These are phyloP conservation scores for Dicyrtomina minuta DNA, from an alignment of 2,888 invertebrate genomes.

Conservation along the genomic window DNA sequence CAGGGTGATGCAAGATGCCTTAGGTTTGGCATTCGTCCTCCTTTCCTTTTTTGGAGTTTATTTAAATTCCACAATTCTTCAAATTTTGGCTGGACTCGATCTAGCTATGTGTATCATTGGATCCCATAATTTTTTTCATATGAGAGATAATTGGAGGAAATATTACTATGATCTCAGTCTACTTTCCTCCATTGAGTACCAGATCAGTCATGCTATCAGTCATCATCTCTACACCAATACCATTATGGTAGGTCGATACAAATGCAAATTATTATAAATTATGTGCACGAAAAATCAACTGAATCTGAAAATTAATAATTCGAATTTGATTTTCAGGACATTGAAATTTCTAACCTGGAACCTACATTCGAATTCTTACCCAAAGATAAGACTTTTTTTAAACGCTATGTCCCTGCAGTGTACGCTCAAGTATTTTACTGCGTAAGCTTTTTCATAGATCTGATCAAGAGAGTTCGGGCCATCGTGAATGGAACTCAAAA, in stretches of 20 bases:
- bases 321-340: too few relatives aligned
- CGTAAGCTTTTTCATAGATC: slow-evolving; percentile 47
- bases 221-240: slow-evolving; percentile 55
- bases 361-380: slow-evolving; percentile 71
- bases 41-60: slow-evolving; percentile 42
- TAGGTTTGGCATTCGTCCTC: slow-evolving; percentile 44
- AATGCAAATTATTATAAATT: too few relatives aligned
- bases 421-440: slow-evolving; percentile 59
- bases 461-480: slow-evolving; percentile 32
- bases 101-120: slow-evolving; percentile 48
- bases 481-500: slow-evolving; percentile 31
- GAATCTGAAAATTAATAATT: too few relatives aligned
- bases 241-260: slow-evolving; percentile 49
- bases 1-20: slow-evolving; percentile 50
- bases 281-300: too few relatives aligned
- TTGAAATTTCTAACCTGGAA: slow-evolving; percentile 51
- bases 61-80: slow-evolving; percentile 39
- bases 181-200: slow-evolving; percentile 54
- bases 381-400: slow-evolving; percentile 59
- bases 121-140: slow-evolving; percentile 55
- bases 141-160: slow-evolving; percentile 54
- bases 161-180: slow-evolving; percentile 54
- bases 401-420: slow-evolving; percentile 62
- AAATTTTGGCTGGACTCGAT: slow-evolving; percentile 50
- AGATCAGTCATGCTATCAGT: slow-evolving; percentile 54